A percentile compares a stretch with the other conserved stretches of the same genome.
These are phyloP conservation scores for Thera obeliscata DNA, from an alignment of 2,888 invertebrate species.

Conservation along the genomic window DNA sequence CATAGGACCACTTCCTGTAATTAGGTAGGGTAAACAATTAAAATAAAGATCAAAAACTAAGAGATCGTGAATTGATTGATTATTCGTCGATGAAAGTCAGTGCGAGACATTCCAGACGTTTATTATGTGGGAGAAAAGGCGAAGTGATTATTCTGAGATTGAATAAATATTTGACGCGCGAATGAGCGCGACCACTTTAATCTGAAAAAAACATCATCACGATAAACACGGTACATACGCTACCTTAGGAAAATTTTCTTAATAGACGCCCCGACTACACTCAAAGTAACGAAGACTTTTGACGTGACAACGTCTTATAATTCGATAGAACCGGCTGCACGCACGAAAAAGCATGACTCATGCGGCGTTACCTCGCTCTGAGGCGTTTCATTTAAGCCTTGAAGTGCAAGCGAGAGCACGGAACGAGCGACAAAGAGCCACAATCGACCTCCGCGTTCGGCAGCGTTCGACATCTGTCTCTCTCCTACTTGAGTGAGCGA, in stretches of 20 bases:
- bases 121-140: conserved; percentile 25
- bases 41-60: conserved; percentile 1
- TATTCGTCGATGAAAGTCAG: conserved; percentile 27
- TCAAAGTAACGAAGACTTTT: no score
- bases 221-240: background rate
- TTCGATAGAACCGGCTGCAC: no score
- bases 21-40: background rate
- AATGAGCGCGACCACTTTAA: conserved; percentile 16
- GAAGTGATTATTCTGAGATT: conserved; percentile 22
- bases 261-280: no score
- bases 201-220: conserved; percentile 14
- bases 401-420: no score
- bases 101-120: conserved; percentile 22
- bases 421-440: no score
- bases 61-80: conserved; percentile 10
- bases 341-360: no score
- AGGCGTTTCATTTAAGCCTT: no score
- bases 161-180: conserved; percentile 32
- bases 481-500: no score
- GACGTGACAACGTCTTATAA: no score
- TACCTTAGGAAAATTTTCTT: background rate
- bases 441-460: no score
- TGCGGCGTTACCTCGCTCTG: no score
- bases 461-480: no score
- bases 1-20: background rate